phyloP scores from a whole-genome alignment of 2,113 vertebrate species.

The Melanostigma gelatinosum region DNA sequence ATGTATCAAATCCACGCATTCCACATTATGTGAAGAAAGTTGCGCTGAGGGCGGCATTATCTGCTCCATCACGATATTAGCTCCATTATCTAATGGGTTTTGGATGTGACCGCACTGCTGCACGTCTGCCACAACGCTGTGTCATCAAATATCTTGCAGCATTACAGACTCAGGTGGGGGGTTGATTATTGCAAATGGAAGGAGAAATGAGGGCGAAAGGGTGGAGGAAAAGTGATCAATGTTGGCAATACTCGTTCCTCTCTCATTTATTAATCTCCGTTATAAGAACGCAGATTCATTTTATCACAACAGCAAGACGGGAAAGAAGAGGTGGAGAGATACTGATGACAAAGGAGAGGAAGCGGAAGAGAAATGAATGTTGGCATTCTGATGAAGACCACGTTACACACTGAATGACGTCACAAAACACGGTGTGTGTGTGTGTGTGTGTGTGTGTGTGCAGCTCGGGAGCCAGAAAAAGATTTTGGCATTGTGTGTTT shows the following conservation, averaged over 20 bases:
- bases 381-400: background rate
- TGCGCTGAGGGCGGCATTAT: constrained; percentile 34
- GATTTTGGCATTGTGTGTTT: no score
- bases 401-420: background rate
- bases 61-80: constrained; percentile 43
- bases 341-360: background rate
- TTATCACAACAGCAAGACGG: constrained; percentile 10
- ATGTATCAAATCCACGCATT: constrained; percentile 14
- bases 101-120: constrained; percentile 36
- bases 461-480: background rate
- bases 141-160: constrained; percentile 27
- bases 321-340: background rate
- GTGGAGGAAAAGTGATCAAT: background rate
- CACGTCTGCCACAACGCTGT: constrained; percentile 10
- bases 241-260: background rate
- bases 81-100: constrained; percentile 61
- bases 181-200: background rate
- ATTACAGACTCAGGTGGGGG: constrained; percentile 1
- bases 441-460: background rate
- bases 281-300: constrained; percentile 9
- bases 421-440: background rate
- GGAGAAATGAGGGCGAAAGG: background rate
- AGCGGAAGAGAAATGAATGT: background rate
- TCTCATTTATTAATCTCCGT: constrained; percentile 29
- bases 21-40: background rate